A percentile compares a stretch with the other conserved stretches of the same genome.
Evolutionary conservation across 1,140 invertebrate genomes (phyloP).

Genomic region (Melipona quadrifasciata): DNA sequence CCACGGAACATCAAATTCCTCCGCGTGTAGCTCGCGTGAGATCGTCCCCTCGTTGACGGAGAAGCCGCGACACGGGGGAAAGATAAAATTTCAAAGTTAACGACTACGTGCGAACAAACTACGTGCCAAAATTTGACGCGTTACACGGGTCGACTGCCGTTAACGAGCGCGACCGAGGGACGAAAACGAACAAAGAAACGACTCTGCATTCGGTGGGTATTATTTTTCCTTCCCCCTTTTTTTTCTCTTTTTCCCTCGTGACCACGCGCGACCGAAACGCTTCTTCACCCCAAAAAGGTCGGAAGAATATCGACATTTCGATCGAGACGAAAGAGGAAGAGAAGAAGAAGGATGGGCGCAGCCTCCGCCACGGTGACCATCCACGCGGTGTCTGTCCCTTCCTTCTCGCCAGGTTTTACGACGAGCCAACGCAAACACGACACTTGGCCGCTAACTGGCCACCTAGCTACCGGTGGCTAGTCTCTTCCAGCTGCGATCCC

Average conservation of each 20-base stretch:
- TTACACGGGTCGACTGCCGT: neutral
- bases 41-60: too few species aligned
- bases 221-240: neutral
- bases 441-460: conserved; percentile 74
- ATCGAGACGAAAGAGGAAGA: conserved; percentile 22
- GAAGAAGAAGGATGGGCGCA: conserved; percentile 42
- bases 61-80: too few species aligned
- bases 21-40: too few species aligned
- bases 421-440: conserved; percentile 75
- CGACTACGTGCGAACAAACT: neutral
- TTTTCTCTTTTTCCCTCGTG: neutral
- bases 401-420: conserved; percentile 71
- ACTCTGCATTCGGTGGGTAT: neutral
- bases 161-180: neutral
- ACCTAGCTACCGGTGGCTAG: conserved; percentile 73
- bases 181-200: too few species aligned
- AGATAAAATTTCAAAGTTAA: neutral
- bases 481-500: conserved; percentile 47
- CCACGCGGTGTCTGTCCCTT: conserved; percentile 1
- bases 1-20: too few species aligned
- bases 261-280: neutral
- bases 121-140: neutral
- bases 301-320: conserved; percentile 17
- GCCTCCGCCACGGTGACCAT: conserved; percentile 43
- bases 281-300: neutral